Evolutionary conservation across 2,113 vertebrate species (phyloP), one percentile per base, ranked within the genome.

Genomic region (Ursus arctos): DNA sequence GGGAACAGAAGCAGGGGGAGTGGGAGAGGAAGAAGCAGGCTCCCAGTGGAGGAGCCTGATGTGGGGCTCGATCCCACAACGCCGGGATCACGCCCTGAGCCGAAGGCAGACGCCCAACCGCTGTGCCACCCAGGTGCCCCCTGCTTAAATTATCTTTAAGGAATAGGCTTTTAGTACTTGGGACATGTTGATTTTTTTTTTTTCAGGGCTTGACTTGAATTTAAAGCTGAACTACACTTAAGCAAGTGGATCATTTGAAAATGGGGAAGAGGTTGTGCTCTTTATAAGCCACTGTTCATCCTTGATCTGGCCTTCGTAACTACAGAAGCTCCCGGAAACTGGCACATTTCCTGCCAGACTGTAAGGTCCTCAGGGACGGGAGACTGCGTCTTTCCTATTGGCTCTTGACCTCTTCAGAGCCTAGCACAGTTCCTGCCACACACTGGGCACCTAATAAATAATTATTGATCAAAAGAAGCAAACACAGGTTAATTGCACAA

Each of bases 101-200:
- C n/a, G n/a, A n/a, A n/a, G n/a, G n/a, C n/a, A n/a, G n/a, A n/a
- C n/a, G n/a, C n/a, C n/a, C n/a, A n/a, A n/a, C n/a, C n/a, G n/a
- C n/a, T n/a, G n/a, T n/a, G n/a, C n/a, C n/a, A n/a, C n/a, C n/a
- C n/a, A n/a, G n/a, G n/a, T n/a, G n/a, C n/a, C n/a, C n/a, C 76
- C 40, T 80, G 21, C 74, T 91, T 95, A 93, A 95, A 94, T 88
- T 94, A 59, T 77, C 71, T 93, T 95, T 81, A 79, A 93, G 36
- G 43, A 86, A 69, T 90, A 77, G 92, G 24, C 28, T 94, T 95
- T 86, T 96, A 57, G 63, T 96, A 91, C 88, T 72, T 72, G 79
- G 55, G 43, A 95, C 24, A 26, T 80, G 7, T 57, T 92, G 59
- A n/a, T 67, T 61, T 18, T 18, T 69, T 96, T 96, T 91, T 43